Evolutionary conservation across 35 echinoderm and acorn worm genomes (phyloP).

Genomic region (Eucidaris tribuloides): DNA sequence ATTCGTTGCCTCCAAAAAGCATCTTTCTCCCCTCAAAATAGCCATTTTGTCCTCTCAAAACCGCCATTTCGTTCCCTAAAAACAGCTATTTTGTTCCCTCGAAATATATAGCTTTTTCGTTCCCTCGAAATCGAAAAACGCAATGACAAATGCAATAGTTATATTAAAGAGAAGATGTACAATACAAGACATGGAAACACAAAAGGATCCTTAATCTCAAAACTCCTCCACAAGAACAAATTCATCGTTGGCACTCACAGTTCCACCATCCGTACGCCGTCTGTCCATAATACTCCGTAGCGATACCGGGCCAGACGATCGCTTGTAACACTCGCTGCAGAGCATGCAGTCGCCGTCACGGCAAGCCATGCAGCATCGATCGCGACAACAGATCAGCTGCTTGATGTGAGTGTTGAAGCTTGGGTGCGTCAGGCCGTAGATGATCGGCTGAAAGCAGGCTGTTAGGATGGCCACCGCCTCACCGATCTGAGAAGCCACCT

Average conservation of each 20-base stretch:
- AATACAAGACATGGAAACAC: no score
- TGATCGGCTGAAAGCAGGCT: not conserved
- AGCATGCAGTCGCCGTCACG: not conserved
- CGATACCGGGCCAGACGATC: not conserved
- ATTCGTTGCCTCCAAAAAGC: no score
- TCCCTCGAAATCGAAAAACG: no score
- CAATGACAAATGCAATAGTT: no score
- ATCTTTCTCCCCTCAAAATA: no score
- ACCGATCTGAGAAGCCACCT: not conserved
- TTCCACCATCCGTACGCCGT: not conserved
- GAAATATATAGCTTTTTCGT: no score
- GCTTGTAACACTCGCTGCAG: not conserved
- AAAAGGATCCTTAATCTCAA: no score
- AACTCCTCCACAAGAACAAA: constrained; percentile 1
- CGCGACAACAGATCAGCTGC: not conserved
- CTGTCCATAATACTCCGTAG: not conserved
- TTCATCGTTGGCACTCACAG: not conserved
- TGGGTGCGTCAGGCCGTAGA: not conserved
- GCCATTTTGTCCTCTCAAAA: no score
- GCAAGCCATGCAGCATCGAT: not conserved
- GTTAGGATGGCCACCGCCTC: not conserved
- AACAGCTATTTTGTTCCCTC: no score
- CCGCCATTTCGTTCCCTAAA: no score
- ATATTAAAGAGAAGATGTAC: no score
- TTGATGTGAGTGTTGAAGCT: constrained; percentile 4